These are phyloP conservation scores for Macrosteles quadrilineatus DNA, from an alignment of 1,140 invertebrate species.

Conservation along the genomic window DNA sequence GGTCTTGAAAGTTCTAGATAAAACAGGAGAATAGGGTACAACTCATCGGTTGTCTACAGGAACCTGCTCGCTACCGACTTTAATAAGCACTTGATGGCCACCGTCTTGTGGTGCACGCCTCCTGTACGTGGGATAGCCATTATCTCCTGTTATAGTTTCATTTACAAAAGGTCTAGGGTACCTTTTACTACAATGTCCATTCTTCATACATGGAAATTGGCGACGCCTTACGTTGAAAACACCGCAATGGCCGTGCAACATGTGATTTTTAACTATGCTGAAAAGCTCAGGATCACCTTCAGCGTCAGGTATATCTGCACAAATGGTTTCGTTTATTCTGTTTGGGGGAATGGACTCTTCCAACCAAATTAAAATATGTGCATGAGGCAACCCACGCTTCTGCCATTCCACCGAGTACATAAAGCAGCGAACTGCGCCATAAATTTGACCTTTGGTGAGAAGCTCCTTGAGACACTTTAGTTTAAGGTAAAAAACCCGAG, in stretches of 20 bases:
- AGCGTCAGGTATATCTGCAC: conserved; percentile 51
- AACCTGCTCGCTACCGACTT: conserved; percentile 15
- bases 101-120: conserved; percentile 37
- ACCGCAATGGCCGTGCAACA: conserved; percentile 56
- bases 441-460: conserved; percentile 46
- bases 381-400: conserved; percentile 49
- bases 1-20: conserved; percentile 32
- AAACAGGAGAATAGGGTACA: conserved; percentile 32
- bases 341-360: conserved; percentile 19
- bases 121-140: conserved; percentile 35
- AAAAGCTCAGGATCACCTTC: conserved; percentile 45
- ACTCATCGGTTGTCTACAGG: conserved; percentile 29
- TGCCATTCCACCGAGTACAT: conserved; percentile 52
- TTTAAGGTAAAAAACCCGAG: conserved; percentile 55
- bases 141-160: conserved; percentile 41
- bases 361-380: conserved; percentile 47
- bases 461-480: conserved; percentile 52
- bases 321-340: conserved; percentile 39
- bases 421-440: conserved; percentile 46
- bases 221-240: conserved; percentile 44
- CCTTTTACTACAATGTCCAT: conserved; percentile 47
- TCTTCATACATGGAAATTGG: conserved; percentile 52
- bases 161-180: conserved; percentile 27
- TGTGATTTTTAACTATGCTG: conserved; percentile 50
- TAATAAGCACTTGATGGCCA: neutral